Evolutionary conservation across 2,113 vertebrate genomes (phyloP).

Genomic region (Engraulis encrasicolus): DNA sequence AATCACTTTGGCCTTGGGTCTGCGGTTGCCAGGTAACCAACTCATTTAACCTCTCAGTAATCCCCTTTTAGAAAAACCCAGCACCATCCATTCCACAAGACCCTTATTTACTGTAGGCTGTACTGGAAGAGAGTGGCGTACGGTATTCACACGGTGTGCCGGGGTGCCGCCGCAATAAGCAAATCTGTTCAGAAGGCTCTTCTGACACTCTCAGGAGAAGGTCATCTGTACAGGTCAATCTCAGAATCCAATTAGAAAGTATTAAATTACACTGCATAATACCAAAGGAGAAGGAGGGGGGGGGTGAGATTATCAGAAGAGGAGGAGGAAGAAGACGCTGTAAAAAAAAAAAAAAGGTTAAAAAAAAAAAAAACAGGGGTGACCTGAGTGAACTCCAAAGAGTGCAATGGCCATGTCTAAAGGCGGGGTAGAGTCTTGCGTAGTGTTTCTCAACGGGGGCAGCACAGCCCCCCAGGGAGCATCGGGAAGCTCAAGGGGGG

Average conservation of each 20-base stretch:
- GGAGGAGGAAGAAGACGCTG: too few relatives aligned
- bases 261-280: constrained; percentile 1
- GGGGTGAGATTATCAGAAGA: background rate
- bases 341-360: too few relatives aligned
- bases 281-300: background rate
- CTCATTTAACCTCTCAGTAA: constrained; percentile 46
- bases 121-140: background rate
- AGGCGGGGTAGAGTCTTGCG: too few relatives aligned
- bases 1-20: constrained; percentile 32
- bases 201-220: background rate
- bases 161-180: background rate
- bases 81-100: constrained; percentile 40
- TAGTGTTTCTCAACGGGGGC: too few relatives aligned
- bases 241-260: background rate
- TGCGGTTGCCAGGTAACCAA: constrained; percentile 42
- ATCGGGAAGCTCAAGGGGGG: too few relatives aligned
- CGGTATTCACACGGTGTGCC: too few relatives aligned
- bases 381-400: background rate
- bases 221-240: constrained; percentile 6
- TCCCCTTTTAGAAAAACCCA: constrained; percentile 43
- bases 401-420: background rate
- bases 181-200: background rate
- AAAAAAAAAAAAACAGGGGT: background rate
- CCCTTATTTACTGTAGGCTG: background rate
- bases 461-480: too few relatives aligned